A percentile compares a stretch with the other conserved stretches of the same genome.
Evolutionary conservation across 2,113 vertebrate species (phyloP).

Genomic region (Sylvia atricapilla): DNA sequence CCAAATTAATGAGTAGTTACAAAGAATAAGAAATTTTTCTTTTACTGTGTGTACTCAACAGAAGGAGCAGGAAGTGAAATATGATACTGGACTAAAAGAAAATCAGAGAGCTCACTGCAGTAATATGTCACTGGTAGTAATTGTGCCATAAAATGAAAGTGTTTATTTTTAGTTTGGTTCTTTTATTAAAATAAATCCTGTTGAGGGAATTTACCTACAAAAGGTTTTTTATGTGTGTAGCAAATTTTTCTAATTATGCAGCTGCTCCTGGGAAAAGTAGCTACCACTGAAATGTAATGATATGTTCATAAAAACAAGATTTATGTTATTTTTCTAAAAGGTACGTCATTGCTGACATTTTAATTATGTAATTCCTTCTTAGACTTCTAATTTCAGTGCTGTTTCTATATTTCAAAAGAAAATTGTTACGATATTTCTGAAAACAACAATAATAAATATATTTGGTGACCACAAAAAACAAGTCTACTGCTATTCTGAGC

Average conservation of each 20-base stretch:
- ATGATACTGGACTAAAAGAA: constrained; percentile 7
- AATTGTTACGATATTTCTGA: constrained; percentile 5
- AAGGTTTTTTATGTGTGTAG: not conserved
- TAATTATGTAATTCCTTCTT: constrained; percentile 25
- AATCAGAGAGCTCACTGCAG: constrained; percentile 41
- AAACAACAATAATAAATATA: not conserved
- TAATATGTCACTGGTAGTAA: constrained; percentile 36
- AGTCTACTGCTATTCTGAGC: not conserved
- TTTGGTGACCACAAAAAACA: not conserved
- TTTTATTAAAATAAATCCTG: constrained; percentile 48
- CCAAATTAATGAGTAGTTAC: constrained; percentile 2
- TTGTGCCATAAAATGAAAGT: constrained; percentile 36
- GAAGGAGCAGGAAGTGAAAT: constrained; percentile 21
- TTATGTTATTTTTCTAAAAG: not conserved
- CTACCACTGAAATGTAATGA: not conserved
- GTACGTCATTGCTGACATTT: constrained; percentile 11
- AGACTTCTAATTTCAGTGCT: not conserved
- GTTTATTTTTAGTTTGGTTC: constrained; percentile 12
- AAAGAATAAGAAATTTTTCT: constrained; percentile 17
- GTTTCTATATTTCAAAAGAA: constrained; percentile 23
- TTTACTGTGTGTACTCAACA: not conserved
- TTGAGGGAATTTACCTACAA: constrained; percentile 12
- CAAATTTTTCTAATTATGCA: constrained; percentile 41
- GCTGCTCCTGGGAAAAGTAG: not conserved
- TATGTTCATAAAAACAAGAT: constrained; percentile 20